Conservation (phyloP, 2,797 vertebrate species). For the Lutjanus argentimaculatus region DNA sequence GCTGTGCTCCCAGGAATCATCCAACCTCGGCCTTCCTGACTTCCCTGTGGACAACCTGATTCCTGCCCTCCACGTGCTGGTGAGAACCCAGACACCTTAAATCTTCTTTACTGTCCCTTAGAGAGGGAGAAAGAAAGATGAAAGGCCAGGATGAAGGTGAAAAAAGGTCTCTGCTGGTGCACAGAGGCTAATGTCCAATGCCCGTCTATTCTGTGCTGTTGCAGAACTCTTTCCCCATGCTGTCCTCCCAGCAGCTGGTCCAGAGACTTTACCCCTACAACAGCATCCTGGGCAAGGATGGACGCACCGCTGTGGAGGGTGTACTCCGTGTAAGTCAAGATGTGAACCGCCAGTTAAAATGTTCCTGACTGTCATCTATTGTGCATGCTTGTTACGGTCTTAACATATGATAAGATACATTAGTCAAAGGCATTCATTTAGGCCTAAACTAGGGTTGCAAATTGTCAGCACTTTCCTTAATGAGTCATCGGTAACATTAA, state of each 20-base stretch:
- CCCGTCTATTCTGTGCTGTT: slow-evolving; percentile 42
- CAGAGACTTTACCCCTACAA: slow-evolving; percentile 93
- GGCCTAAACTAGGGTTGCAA: too few relatives aligned
- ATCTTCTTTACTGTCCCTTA: neutral
- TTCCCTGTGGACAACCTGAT: slow-evolving; percentile 95
- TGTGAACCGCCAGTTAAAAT: neutral
- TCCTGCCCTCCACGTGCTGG: slow-evolving; percentile 91
- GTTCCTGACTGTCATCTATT: neutral
- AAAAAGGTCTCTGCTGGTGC: neutral
- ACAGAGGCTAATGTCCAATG: neutral
- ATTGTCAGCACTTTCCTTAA: too few relatives aligned
- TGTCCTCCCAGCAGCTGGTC: slow-evolving; percentile 89
- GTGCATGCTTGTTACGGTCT: neutral
- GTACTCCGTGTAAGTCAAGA: slow-evolving; percentile 88
- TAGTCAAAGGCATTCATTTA: neutral
- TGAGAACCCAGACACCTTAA: slow-evolving; percentile 73
- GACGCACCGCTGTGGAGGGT: slow-evolving; percentile 90
- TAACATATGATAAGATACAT: neutral
- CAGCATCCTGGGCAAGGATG: slow-evolving; percentile 93
- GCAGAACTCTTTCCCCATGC: slow-evolving; percentile 92
- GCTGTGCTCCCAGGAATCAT: slow-evolving; percentile 96
- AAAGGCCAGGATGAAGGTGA: neutral
- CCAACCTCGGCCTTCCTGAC: slow-evolving; percentile 93
- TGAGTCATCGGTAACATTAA: too few relatives aligned
- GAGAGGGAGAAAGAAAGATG: neutral